Evolutionary conservation across 2,888 invertebrate genomes (phyloP), one percentile per base, ranked within the genome.

Genomic region (Slavum lentiscoides): DNA sequence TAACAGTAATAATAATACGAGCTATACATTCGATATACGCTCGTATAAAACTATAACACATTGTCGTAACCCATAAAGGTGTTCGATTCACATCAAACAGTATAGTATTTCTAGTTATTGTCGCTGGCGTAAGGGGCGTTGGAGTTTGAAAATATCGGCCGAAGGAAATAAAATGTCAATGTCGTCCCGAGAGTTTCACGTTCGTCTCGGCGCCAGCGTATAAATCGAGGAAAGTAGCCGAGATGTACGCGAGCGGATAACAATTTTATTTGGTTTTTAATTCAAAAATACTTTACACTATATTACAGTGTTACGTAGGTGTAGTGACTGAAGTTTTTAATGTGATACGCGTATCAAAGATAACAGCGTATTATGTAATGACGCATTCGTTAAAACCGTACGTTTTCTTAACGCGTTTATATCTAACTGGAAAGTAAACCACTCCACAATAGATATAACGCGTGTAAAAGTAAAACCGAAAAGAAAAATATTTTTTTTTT

Each of bases 201-300:
- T 53, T 74, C 15, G 5, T 74, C 0, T 49, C 49, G 61, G 61
- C 49, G 15, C 49, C 73, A 43, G 13, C 49, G 23, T 68, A n/a
- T 67, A 49, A 1, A 23, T 61, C 9, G 6, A 7, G 43, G 9
- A 43, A 43, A 43, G 3, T 6, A 7, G 39, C 3, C 7, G 7
- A 39, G 7, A 39, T 30, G 4, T 30, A 4, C 30, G 30, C 30
- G 30, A 30, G 30, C 30, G 30, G 30, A 30, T 30, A 30, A 30
- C 30, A 30, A 30, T 30, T 30, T 30, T 4, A 30, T 30, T 43
- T 23, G 39, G 43, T 43, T 43, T 69, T 69, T 55, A 37, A 55
- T 55, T 55, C 1, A 23, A 30, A 69, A 69, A 68, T 68, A 68
- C 49, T 68, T 68, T 43, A 17, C 17, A 53, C 43, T 53, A 43